Conservation (phyloP, 92 coral and sea anemone species). For the Blastomussa wellsi region DNA sequence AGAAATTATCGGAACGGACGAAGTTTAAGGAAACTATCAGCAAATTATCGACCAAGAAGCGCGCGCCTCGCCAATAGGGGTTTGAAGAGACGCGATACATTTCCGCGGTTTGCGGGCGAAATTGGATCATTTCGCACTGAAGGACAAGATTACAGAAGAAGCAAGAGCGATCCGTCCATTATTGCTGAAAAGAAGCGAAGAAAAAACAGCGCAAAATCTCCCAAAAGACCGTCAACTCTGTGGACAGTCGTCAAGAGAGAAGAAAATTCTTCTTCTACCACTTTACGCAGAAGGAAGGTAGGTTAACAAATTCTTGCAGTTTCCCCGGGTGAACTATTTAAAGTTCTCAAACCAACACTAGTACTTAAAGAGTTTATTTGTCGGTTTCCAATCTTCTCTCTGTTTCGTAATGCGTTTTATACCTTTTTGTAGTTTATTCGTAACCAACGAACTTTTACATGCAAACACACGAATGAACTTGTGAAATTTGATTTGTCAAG, state of each 20-base stretch:
- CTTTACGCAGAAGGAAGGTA: constrained; percentile 25
- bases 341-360: not conserved
- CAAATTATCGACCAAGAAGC: constrained; percentile 16
- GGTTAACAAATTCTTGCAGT: not conserved
- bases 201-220: not conserved
- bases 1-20: not conserved
- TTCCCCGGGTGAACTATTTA: not conserved
- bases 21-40: not conserved
- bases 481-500: too few relatives aligned
- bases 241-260: constrained; percentile 24
- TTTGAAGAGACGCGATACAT: constrained; percentile 37
- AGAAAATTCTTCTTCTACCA: not conserved
- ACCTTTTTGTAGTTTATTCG: not conserved
- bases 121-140: not conserved
- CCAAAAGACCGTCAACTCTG: constrained; percentile 24
- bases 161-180: constrained; percentile 40
- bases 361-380: not conserved
- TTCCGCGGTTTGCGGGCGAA: constrained; percentile 15
- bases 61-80: constrained; percentile 2
- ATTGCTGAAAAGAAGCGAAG: not conserved
- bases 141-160: constrained; percentile 13
- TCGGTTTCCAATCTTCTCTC: not conserved
- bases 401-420: not conserved
- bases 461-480: too few relatives aligned
- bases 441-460: too few relatives aligned